phyloP scores from a whole-genome alignment of 2,797 vertebrate genomes.

The Myotis daubentonii region DNA sequence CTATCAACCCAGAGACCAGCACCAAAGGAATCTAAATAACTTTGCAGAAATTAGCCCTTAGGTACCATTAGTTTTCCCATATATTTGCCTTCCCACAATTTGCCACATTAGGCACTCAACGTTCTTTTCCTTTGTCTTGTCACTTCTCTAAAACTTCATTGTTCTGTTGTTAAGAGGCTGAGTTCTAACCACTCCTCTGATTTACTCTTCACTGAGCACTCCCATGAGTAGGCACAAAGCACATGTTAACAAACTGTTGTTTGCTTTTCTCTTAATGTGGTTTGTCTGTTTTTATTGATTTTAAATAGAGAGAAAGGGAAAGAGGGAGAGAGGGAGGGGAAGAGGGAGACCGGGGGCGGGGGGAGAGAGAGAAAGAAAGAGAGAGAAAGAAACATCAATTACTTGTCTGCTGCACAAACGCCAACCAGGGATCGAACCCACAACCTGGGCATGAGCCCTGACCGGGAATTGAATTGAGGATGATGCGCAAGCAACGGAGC shows the following conservation, averaged over 20 bases:
- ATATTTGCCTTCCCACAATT: neutral
- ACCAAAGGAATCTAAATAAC: neutral
- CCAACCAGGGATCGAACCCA: neutral
- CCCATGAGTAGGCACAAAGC: neutral
- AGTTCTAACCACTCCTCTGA: neutral
- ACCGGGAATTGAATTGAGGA: neutral
- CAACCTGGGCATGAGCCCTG: neutral
- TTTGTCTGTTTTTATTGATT: neutral
- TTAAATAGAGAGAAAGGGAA: neutral
- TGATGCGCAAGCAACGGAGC: neutral
- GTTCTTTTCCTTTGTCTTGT: neutral
- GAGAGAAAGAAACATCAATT: neutral
- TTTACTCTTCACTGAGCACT: neutral
- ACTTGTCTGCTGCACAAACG: neutral
- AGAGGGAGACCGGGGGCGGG: neutral
- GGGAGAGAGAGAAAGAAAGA: neutral
- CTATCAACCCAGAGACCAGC: neutral
- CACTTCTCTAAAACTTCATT: neutral
- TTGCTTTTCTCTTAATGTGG: neutral
- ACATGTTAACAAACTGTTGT: neutral
- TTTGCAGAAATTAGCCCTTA: neutral
- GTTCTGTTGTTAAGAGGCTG: neutral
- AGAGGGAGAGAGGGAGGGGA: neutral
- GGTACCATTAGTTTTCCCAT: neutral
- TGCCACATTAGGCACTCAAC: neutral